A percentile compares a stretch with the other conserved stretches of the same genome.
Evolutionary conservation across 2,888 invertebrate species (phyloP).

Genomic region (Ctena decussata): DNA sequence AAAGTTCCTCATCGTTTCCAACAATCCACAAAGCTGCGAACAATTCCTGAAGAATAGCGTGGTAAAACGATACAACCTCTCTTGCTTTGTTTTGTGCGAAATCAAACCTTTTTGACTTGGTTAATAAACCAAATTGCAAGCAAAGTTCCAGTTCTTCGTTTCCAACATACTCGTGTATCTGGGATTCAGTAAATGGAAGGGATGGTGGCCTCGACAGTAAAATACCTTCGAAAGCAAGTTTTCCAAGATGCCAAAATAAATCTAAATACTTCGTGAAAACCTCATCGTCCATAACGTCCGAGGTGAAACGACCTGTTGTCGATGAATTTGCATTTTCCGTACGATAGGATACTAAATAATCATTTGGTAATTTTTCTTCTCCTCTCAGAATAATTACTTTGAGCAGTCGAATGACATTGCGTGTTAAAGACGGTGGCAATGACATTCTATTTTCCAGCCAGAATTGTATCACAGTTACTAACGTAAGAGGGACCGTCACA

Average conservation of each 20-base stretch:
- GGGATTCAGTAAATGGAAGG: not conserved
- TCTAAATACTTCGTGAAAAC: not conserved
- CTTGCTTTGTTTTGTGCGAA: not conserved
- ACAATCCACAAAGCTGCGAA: not conserved
- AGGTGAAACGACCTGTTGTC: no score
- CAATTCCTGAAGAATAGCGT: not conserved
- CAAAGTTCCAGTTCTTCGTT: not conserved
- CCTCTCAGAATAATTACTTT: not conserved
- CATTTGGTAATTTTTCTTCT: not conserved
- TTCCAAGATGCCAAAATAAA: not conserved
- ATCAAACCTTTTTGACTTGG: not conserved
- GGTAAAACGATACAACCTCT: not conserved
- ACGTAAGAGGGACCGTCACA: not conserved
- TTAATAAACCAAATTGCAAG: not conserved
- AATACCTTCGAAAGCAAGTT: not conserved
- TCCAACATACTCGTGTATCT: not conserved
- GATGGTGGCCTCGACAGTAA: not conserved
- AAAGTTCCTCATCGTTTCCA: not conserved
- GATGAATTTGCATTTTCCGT: not conserved
- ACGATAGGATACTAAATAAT: not conserved
- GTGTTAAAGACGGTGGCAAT: not conserved
- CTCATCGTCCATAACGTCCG: no score
- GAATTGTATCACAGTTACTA: not conserved
- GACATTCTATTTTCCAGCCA: not conserved
- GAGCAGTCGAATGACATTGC: not conserved